A percentile compares a stretch with the other conserved stretches of the same genome.
phyloP scores from a whole-genome alignment of 2,797 vertebrate species.

The Dicrostonyx torquatus region DNA sequence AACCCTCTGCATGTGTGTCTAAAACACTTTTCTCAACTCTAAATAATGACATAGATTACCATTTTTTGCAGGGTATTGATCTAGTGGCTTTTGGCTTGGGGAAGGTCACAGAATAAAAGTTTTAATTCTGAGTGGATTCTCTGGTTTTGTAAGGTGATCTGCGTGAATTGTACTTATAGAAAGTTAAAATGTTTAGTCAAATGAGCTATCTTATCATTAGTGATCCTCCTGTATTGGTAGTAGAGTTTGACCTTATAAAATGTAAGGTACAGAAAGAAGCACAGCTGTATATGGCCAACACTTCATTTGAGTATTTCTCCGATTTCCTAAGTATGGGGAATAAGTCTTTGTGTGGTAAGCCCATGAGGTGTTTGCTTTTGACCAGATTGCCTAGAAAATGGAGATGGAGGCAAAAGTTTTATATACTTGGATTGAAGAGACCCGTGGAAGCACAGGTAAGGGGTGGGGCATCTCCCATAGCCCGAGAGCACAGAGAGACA shows the following conservation, averaged over 20 bases:
- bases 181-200: neutral
- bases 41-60: neutral
- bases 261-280: neutral
- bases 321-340: neutral
- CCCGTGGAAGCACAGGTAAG: neutral
- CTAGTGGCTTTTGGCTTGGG: constrained; percentile 28
- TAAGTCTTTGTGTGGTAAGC: neutral
- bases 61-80: neutral
- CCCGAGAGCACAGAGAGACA: neutral
- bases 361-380: neutral
- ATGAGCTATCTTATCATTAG: neutral
- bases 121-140: neutral
- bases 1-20: neutral
- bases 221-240: neutral
- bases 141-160: neutral
- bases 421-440: neutral
- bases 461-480: neutral
- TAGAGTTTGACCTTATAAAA: neutral
- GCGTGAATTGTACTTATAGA: neutral
- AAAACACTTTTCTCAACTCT: neutral
- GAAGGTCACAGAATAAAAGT: neutral
- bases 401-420: neutral
- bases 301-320: neutral
- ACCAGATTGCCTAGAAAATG: neutral
- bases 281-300: too few species aligned